Evolutionary conservation across 2,797 vertebrate genomes (phyloP).

Genomic region (Sciaenops ocellatus): DNA sequence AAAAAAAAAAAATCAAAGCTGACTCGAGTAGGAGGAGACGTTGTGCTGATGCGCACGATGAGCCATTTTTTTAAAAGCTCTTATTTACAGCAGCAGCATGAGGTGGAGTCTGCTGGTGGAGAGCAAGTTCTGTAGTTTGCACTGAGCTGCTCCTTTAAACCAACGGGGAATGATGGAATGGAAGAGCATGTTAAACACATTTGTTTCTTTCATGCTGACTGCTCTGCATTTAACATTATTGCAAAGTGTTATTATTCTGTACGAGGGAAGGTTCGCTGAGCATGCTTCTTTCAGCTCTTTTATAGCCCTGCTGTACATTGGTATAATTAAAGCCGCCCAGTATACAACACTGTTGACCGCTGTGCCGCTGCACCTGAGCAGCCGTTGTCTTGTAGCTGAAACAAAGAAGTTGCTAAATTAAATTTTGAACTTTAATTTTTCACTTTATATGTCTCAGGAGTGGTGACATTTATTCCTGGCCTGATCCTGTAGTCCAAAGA

Average conservation of each 20-base stretch:
- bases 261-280: conserved; percentile 26
- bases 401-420: conserved; percentile 1
- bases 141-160: conserved; percentile 1
- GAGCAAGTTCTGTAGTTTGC: background rate
- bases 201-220: conserved; percentile 44
- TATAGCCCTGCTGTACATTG: conserved; percentile 2
- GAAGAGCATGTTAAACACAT: conserved; percentile 42
- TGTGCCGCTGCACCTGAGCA: conserved; percentile 30
- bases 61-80: background rate
- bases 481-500: too few species aligned
- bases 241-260: conserved; percentile 40
- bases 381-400: conserved; percentile 10
- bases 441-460: background rate
- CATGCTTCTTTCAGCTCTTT: conserved; percentile 25
- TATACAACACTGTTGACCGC: background rate
- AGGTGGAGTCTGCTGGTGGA: background rate
- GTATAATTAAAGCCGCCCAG: conserved; percentile 36
- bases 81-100: conserved; percentile 11
- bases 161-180: conserved; percentile 26
- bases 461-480: background rate
- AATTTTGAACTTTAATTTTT: background rate
- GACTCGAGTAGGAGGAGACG: background rate
- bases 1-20: background rate
- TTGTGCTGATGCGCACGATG: background rate
- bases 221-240: conserved; percentile 42